These are phyloP conservation scores for Zelleria hepariella DNA, from an alignment of 2,888 invertebrate species.

Conservation along the genomic window DNA sequence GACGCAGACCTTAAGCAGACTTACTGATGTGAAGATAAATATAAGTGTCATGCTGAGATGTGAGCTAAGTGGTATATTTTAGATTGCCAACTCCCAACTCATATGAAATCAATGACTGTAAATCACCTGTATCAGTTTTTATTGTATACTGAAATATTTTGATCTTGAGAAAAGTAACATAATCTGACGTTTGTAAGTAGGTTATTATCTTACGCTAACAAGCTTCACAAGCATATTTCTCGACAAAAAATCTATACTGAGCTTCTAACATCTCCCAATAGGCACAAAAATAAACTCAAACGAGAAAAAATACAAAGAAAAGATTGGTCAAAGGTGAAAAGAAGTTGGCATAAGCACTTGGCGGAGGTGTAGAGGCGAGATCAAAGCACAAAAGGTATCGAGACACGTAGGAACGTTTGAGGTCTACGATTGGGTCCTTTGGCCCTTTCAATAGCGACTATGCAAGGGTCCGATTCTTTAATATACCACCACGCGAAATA, in stretches of 20 bases:
- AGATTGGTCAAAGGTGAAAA: not conserved
- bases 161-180: too few species aligned
- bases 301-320: not conserved
- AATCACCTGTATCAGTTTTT: too few species aligned
- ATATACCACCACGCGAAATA: not conserved
- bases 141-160: too few species aligned
- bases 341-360: not conserved
- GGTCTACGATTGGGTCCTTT: not conserved
- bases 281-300: not conserved
- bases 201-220: too few species aligned
- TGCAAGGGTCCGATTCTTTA: not conserved
- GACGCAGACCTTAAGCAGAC: not conserved
- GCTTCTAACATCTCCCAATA: not conserved
- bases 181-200: too few species aligned
- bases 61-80: too few species aligned
- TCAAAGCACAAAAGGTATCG: not conserved
- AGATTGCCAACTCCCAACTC: too few species aligned
- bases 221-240: too few species aligned
- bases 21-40: not conserved
- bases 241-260: too few species aligned
- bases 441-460: too few species aligned
- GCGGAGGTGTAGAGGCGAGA: not conserved
- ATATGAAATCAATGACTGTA: too few species aligned
- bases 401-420: not conserved
- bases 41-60: too few species aligned